A percentile compares a stretch with the other conserved stretches of the same genome.
Evolutionary conservation across 2,888 invertebrate genomes (phyloP).

Genomic region (Melitaea athalia): DNA sequence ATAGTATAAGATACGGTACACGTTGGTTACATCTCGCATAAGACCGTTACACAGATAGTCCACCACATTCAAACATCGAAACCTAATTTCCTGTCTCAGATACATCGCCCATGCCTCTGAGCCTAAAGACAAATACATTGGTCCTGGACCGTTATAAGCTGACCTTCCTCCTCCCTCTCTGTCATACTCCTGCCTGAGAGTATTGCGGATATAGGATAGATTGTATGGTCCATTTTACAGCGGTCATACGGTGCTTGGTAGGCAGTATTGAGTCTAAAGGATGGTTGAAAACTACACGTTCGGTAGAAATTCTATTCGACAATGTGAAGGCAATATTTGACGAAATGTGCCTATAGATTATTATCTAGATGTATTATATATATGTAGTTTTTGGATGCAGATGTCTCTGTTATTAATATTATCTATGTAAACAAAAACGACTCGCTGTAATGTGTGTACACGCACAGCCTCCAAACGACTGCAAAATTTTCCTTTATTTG

Average conservation of each 20-base stretch:
- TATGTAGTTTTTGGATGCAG: too few relatives aligned
- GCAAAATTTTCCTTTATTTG: too few relatives aligned
- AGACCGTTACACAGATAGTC: slow-evolving; percentile 53
- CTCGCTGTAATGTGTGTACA: too few relatives aligned
- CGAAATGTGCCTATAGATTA: neutral
- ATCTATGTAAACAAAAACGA: too few relatives aligned
- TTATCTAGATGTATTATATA: neutral
- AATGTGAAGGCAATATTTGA: slow-evolving; percentile 27
- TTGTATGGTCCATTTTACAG: slow-evolving; percentile 30
- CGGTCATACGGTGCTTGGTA: slow-evolving; percentile 23
- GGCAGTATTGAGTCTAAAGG: slow-evolving; percentile 38
- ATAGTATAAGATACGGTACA: too few relatives aligned
- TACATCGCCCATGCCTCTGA: slow-evolving; percentile 63
- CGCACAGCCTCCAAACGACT: too few relatives aligned
- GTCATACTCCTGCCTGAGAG: slow-evolving; percentile 21
- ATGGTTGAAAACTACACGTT: slow-evolving; percentile 39
- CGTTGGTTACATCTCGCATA: slow-evolving; percentile 43
- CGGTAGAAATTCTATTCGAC: slow-evolving; percentile 29
- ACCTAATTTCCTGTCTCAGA: slow-evolving; percentile 82
- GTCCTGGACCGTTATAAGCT: slow-evolving; percentile 50
- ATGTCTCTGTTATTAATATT: too few relatives aligned
- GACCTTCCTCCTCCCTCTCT: slow-evolving; percentile 45
- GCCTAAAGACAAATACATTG: slow-evolving; percentile 76
- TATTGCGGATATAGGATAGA: slow-evolving; percentile 34
- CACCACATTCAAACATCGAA: slow-evolving; percentile 72